Percentiles rank a stretch among this genome's conserved stretches.
Evolutionary conservation across 2,888 invertebrate genomes (phyloP).

Genomic region (Philopedon plagiatum): DNA sequence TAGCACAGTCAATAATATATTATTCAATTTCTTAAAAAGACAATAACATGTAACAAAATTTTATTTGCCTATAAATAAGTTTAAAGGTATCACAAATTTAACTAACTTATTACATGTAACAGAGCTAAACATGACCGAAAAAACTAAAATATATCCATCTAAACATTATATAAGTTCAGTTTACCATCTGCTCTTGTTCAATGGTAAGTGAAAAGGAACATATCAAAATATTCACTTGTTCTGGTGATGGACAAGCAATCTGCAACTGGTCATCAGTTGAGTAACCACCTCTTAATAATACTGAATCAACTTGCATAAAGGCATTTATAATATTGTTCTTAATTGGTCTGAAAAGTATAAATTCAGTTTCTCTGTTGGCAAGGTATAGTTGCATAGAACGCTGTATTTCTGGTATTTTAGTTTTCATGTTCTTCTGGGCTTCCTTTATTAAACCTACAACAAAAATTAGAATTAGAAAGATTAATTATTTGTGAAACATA

Average conservation of each 20-base stretch:
- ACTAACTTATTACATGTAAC: too few relatives aligned
- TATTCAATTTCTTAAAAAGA: too few relatives aligned
- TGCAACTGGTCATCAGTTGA: slow-evolving; percentile 85
- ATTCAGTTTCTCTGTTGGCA: slow-evolving; percentile 97
- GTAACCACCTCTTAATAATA: slow-evolving; percentile 82
- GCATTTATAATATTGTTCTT: slow-evolving; percentile 92
- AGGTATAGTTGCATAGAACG: slow-evolving; percentile 95
- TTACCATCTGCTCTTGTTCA: slow-evolving; percentile 57
- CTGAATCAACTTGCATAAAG: slow-evolving; percentile 88
- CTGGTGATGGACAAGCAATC: slow-evolving; percentile 92
- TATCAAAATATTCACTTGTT: slow-evolving; percentile 91
- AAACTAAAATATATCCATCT: too few relatives aligned
- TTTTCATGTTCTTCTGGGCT: slow-evolving; percentile 84
- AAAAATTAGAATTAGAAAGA: neutral
- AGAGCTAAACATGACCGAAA: too few relatives aligned
- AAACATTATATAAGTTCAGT: neutral
- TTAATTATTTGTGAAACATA: too few relatives aligned
- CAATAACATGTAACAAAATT: too few relatives aligned
- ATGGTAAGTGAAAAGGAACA: slow-evolving; percentile 83
- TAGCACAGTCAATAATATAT: too few relatives aligned
- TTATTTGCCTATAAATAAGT: too few relatives aligned
- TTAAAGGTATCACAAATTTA: too few relatives aligned
- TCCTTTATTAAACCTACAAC: slow-evolving; percentile 75
- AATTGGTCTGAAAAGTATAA: slow-evolving; percentile 95
- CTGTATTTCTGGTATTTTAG: slow-evolving; percentile 84